Conservation (phyloP, 1,140 invertebrate species). For the Caenorhabditis brenneri region DNA sequence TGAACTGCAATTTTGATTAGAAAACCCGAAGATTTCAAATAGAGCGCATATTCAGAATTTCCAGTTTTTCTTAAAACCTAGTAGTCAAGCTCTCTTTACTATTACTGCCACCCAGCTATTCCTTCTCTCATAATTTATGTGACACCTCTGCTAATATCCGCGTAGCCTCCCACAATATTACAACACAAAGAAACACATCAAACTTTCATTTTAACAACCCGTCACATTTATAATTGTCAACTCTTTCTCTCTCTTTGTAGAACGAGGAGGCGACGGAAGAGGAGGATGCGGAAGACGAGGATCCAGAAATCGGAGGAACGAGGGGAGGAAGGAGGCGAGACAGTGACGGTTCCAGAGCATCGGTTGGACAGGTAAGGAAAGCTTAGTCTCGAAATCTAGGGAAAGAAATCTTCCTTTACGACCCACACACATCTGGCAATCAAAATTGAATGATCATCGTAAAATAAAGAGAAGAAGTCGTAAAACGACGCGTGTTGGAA, state of each 20-base stretch:
- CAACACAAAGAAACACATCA: not conserved
- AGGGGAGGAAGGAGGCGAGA: not conserved
- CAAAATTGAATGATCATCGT: not conserved
- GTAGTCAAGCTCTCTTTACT: not conserved
- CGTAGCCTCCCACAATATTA: not conserved
- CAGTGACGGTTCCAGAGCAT: not conserved
- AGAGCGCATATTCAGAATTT: not conserved
- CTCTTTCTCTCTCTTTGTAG: too few species aligned
- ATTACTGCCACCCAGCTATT: not conserved
- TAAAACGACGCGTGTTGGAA: not conserved
- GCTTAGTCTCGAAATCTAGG: not conserved
- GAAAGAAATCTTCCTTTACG: too few species aligned
- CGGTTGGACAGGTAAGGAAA: not conserved
- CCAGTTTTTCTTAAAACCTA: not conserved
- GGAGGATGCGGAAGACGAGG: not conserved
- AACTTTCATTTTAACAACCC: not conserved
- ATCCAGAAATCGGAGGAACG: not conserved
- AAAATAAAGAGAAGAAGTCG: not conserved
- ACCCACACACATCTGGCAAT: too few species aligned
- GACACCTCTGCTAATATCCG: not conserved
- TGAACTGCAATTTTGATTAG: too few species aligned
- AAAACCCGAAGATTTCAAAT: too few species aligned
- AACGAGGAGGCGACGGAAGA: not conserved
- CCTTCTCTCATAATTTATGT: constrained; percentile 24
- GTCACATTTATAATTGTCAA: constrained; percentile 10